phyloP scores from a whole-genome alignment of 2,797 vertebrate genomes.

The Argyrosomus regius region DNA sequence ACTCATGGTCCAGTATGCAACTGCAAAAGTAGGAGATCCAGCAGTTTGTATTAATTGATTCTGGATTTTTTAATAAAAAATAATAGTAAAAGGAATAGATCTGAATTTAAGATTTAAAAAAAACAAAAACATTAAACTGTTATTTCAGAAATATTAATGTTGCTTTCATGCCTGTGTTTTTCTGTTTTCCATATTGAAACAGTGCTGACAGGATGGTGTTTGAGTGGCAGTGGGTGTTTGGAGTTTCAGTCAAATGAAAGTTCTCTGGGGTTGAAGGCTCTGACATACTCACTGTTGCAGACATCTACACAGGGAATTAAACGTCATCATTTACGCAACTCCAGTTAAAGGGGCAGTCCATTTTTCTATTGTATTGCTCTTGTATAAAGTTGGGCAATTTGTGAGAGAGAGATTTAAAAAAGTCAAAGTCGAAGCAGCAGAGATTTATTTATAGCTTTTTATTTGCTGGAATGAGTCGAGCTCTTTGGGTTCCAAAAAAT shows the following conservation, averaged over 20 bases:
- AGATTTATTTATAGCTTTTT: background rate
- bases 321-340: background rate
- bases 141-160: background rate
- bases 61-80: background rate
- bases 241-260: slow-evolving; percentile 14
- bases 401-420: background rate
- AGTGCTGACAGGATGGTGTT: background rate
- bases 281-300: background rate
- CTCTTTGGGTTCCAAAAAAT: background rate
- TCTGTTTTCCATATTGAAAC: background rate
- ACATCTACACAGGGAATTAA: background rate
- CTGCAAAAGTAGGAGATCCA: background rate
- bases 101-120: no score
- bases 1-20: background rate
- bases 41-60: background rate
- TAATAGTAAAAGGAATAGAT: background rate
- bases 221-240: background rate
- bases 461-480: background rate
- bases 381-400: background rate
- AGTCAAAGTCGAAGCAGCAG: background rate
- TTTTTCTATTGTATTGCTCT: no score
- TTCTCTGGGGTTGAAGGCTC: background rate
- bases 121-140: background rate
- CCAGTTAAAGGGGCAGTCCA: background rate
- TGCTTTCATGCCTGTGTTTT: background rate